These are phyloP conservation scores for Virgularia gustaviana DNA, from an alignment of 92 coral and sea anemone species.

Conservation along the genomic window DNA sequence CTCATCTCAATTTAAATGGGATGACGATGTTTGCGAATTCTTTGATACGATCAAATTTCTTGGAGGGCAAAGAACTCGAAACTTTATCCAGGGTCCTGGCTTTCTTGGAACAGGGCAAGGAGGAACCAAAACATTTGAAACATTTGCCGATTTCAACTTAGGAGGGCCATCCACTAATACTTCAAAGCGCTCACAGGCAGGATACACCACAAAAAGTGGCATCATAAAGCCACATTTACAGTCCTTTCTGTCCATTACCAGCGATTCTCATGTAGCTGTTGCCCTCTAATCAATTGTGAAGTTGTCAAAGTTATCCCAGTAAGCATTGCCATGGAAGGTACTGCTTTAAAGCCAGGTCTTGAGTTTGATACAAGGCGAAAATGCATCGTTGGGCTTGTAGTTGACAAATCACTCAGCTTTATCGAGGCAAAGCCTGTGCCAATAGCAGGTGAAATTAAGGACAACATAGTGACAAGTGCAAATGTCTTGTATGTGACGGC, in stretches of 20 bases:
- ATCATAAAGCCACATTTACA: constrained; percentile 38
- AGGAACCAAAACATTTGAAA: constrained; percentile 23
- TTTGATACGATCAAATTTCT: constrained; percentile 37
- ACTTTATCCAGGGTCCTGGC: constrained; percentile 41
- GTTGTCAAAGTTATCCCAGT: constrained; percentile 28
- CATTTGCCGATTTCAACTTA: constrained; percentile 40
- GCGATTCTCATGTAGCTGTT: constrained; percentile 32
- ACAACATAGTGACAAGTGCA: constrained; percentile 45
- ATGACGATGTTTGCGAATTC: constrained; percentile 38
- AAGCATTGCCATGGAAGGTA: constrained; percentile 38
- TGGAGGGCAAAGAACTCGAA: constrained; percentile 43
- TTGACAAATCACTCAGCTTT: constrained; percentile 18
- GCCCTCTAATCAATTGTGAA: constrained; percentile 4
- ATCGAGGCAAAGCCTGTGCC: constrained; percentile 41
- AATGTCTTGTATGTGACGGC: constrained; percentile 47
- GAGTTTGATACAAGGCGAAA: constrained; percentile 44
- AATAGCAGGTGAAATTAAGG: constrained; percentile 40
- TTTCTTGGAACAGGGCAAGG: constrained; percentile 44
- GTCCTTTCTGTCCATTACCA: constrained; percentile 20
- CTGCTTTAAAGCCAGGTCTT: constrained; percentile 45
- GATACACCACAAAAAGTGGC: constrained; percentile 48
- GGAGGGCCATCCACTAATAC: constrained; percentile 38
- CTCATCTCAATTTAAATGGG: constrained; percentile 43
- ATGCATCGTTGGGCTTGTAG: constrained; percentile 40
- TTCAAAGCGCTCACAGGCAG: constrained; percentile 36